A percentile compares a stretch with the other conserved stretches of the same genome.
Conservation (phyloP, 2,797 vertebrate species). For the Prionace glauca region DNA sequence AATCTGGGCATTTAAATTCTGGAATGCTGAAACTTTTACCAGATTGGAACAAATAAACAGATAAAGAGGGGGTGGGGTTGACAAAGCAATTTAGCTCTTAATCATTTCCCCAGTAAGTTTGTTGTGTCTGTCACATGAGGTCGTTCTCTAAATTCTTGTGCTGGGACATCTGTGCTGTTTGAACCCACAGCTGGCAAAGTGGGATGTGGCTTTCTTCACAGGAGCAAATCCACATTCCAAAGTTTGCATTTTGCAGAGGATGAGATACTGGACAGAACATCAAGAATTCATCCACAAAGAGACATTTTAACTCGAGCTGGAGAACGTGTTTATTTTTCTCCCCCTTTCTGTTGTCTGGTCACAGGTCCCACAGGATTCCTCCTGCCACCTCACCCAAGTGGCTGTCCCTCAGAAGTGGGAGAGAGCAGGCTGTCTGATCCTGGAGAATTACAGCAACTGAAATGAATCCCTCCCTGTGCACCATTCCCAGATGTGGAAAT, state of each 20-base stretch:
- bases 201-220: background rate
- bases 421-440: background rate
- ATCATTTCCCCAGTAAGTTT: background rate
- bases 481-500: no score
- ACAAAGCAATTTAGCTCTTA: background rate
- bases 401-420: background rate
- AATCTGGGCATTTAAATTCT: background rate
- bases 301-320: background rate
- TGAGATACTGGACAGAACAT: background rate
- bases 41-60: constrained; percentile 2
- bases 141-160: background rate
- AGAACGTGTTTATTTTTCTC: background rate
- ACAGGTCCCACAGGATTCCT: background rate
- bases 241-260: background rate
- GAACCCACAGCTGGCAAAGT: no score
- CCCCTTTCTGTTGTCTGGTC: background rate
- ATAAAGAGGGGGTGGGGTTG: background rate
- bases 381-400: background rate
- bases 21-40: background rate
- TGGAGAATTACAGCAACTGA: no score
- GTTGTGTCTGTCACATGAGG: background rate
- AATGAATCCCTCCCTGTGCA: background rate
- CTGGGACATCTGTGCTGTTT: background rate
- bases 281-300: background rate
- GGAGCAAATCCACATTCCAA: background rate